Evolutionary conservation across 2,888 invertebrate species (phyloP).

Genomic region (Camponotus fellah): DNA sequence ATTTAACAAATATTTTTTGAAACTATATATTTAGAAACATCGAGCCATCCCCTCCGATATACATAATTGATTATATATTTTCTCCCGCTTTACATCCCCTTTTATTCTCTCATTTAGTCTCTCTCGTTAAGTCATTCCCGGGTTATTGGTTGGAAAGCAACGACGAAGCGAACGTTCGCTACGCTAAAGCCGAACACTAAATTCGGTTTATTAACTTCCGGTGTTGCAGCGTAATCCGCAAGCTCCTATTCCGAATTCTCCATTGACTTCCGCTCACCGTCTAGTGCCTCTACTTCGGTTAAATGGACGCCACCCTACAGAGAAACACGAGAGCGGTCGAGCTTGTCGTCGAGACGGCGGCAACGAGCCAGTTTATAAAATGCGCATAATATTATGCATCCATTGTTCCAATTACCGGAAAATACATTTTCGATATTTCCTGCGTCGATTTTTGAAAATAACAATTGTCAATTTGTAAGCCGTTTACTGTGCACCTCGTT

Average conservation of each 20-base stretch:
- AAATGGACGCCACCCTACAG: constrained; percentile 67
- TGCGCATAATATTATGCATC: constrained; percentile 58
- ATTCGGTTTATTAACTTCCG: constrained; percentile 82
- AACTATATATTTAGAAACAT: not conserved
- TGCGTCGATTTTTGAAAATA: not conserved
- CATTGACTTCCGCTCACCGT: constrained; percentile 70
- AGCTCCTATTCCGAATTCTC: constrained; percentile 62
- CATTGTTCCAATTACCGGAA: constrained; percentile 40
- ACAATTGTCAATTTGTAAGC: constrained; percentile 8
- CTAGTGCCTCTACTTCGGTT: constrained; percentile 68
- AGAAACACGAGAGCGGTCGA: constrained; percentile 49
- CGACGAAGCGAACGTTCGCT: constrained; percentile 44
- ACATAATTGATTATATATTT: not conserved
- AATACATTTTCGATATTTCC: constrained; percentile 55
- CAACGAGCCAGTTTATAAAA: constrained; percentile 51
- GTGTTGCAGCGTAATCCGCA: constrained; percentile 61
- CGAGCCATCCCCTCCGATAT: not conserved
- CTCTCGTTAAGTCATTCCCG: constrained; percentile 25
- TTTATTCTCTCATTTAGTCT: not conserved
- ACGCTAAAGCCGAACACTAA: constrained; percentile 77
- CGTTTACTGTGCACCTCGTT: not conserved
- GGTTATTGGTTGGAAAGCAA: constrained; percentile 47
- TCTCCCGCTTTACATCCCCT: not conserved
- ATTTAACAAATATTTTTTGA: not conserved
- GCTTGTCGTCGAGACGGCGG: constrained; percentile 1